Evolutionary conservation across 2,797 vertebrate genomes (phyloP), one percentile per base, ranked within the genome.

Genomic region (Galagoides demidoff): DNA sequence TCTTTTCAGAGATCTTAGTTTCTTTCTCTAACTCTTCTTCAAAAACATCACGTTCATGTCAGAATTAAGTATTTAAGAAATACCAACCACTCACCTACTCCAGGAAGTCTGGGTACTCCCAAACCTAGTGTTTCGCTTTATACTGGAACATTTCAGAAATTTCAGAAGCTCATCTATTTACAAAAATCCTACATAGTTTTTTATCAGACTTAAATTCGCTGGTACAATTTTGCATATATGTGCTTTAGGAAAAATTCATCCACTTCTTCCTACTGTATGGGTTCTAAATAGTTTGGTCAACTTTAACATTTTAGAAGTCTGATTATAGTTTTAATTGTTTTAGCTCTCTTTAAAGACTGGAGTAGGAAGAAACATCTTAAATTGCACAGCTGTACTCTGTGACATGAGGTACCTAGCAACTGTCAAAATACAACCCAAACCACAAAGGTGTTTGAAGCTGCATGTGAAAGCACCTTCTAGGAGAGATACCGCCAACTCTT

Each of bases 351-450:
- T 79, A 93, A 49, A 95, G 76, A 20, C 45, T 77, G 22, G 78
- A 59, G 85, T 76, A 91, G 64, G 81, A 85, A 94, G 90, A 94
- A 85, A 79, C 22, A 89, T 93, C 55, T 92, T 92, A 90, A 86
- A 90, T 49, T 88, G 86, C 91, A 96, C 95, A 97, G 95, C 97
- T 97, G 97, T 85, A 86, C 81, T 76, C 76, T 96, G 92, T 94
- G 94, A 95, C 85, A 96, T 95, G 95, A 96, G 93, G 94, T 92
- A 94, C 94, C 74, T 95, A 96, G 95, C 97, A 98, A 97, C 97
- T 94, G 97, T 97, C 97, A 98, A 96, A 97, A 97, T 95, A 97
- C 61, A 96, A 78, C 89, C 74, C 84, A 96, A 98, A 97, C 97
- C 96, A 97, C 97, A 96, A 98, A 97, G 95, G 97, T 96, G 89